Evolutionary conservation across 92 coral and sea anemone genomes (phyloP).

Genomic region (Phenganax marumi): DNA sequence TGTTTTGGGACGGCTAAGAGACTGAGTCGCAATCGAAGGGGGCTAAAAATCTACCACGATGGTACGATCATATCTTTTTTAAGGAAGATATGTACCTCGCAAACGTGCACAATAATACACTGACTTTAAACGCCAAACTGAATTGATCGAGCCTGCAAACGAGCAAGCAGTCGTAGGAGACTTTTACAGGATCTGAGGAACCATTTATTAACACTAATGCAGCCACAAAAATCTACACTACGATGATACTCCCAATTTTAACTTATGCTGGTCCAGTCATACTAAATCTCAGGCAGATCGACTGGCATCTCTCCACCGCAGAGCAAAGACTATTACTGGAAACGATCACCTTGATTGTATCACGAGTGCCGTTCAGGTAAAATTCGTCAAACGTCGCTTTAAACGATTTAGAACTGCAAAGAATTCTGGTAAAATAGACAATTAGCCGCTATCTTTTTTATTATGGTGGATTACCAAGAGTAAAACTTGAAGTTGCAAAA

Average conservation of each 20-base stretch:
- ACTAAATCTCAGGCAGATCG: slow-evolving; percentile 1
- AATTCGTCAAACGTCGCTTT: too few relatives aligned
- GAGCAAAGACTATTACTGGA: not conserved
- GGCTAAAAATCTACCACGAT: not conserved
- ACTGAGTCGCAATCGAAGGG: not conserved
- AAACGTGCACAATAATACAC: not conserved
- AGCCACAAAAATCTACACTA: slow-evolving; percentile 15
- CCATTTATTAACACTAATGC: not conserved
- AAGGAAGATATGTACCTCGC: slow-evolving; percentile 10
- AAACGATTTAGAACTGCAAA: too few relatives aligned
- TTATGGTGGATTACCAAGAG: too few relatives aligned
- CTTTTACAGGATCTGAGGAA: not conserved
- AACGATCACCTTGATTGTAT: not conserved
- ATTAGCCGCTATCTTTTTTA: too few relatives aligned
- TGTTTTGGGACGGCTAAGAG: not conserved
- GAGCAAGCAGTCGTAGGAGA: slow-evolving; percentile 12
- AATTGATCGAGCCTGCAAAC: slow-evolving; percentile 26
- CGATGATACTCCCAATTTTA: slow-evolving; percentile 10
- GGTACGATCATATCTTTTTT: not conserved
- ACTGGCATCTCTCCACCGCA: not conserved
- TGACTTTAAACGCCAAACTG: slow-evolving; percentile 1
- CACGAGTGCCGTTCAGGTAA: too few relatives aligned
- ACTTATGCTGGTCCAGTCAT: slow-evolving; percentile 16
- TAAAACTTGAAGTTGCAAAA: too few relatives aligned
- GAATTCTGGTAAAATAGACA: too few relatives aligned